Percentiles rank a stretch among this genome's conserved stretches.
phyloP scores from a whole-genome alignment of 2,797 vertebrate genomes.

The Botia kubotai region DNA sequence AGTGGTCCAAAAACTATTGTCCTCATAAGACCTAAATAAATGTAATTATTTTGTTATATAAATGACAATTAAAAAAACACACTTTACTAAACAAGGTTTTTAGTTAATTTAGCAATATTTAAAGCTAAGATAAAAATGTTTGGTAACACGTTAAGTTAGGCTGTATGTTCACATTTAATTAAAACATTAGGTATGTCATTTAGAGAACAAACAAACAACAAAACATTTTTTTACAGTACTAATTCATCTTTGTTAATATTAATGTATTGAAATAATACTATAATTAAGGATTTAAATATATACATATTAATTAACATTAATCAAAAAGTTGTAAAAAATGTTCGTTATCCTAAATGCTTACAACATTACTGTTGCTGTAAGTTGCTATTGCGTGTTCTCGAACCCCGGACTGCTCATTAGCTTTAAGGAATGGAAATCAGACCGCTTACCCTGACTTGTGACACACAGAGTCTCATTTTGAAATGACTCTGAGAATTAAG shows the following conservation, averaged over 20 bases:
- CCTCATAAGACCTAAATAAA: conserved; percentile 46
- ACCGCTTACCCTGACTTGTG: conserved; percentile 28
- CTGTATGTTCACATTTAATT: too few relatives aligned
- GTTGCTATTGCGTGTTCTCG: not conserved
- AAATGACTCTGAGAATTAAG: not conserved
- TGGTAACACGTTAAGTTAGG: too few relatives aligned
- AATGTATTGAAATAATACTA: not conserved
- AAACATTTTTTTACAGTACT: not conserved
- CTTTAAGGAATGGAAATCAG: not conserved
- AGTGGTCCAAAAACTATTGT: conserved; percentile 41
- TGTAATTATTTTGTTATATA: too few relatives aligned
- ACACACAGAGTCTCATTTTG: conserved; percentile 6
- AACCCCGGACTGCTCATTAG: conserved; percentile 24
- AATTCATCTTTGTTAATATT: not conserved
- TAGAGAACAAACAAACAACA: too few relatives aligned
- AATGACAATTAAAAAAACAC: too few relatives aligned
- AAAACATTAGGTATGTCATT: too few relatives aligned
- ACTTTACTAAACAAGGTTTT: too few relatives aligned
- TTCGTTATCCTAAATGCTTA: not conserved
- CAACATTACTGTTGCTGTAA: not conserved
- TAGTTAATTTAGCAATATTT: too few relatives aligned
- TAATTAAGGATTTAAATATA: not conserved
- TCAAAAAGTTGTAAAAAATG: not conserved
- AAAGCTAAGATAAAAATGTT: too few relatives aligned
- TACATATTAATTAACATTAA: not conserved